Base-by-base conservation (phyloP, 2,113 vertebrate species). In the Oncorhynchus mykiss region DNA sequence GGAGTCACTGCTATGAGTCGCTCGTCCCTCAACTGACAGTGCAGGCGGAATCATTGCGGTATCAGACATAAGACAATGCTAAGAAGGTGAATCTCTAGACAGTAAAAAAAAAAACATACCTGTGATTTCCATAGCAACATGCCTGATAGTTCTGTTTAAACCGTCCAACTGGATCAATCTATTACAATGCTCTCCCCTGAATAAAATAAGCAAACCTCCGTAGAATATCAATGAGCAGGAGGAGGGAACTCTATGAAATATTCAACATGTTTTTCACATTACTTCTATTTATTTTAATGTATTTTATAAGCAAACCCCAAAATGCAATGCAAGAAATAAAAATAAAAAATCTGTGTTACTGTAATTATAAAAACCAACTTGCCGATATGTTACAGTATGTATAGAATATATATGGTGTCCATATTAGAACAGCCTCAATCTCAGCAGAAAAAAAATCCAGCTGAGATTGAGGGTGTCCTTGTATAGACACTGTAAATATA, bases 171-270 rank as follows among this genome's bases (percentile, higher is more conserved):
- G 27, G 72, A 74, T 79, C 68, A 66, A 74, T 79, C 24, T 39
- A 65, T 79, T 74, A 64, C 39, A 79, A 65, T 74, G 67, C 74
- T 79, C 71, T 79, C 67, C 66, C 65, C 68, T 70, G 72, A 39
- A 70, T 51, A 65, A 72, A 64, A 57, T 70, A 69, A 62, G 14
- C 9, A 70, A 29, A 18, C 67, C 5, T 4, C 25, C 1, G 16
- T 3, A 25, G 78, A 74, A 79, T 74, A 74, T 25, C 39, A 74
- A 79, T 74, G 54, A 74, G 67, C 39, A 45, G 9, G 9, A 45
- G 39, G 39, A 45, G 9, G 39, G 8, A 39, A n/a, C 22, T 3
- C 6, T n/a, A 57, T 71, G 24, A 27, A 54, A 71, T 71, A 71
- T 71, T 71, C 70, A 72, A 72, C 20, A 24, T 12, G 39, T 71